Evolutionary conservation across 1,140 invertebrate species (phyloP), one percentile per base, ranked within the genome.

Genomic region (Fopius arisanus): DNA sequence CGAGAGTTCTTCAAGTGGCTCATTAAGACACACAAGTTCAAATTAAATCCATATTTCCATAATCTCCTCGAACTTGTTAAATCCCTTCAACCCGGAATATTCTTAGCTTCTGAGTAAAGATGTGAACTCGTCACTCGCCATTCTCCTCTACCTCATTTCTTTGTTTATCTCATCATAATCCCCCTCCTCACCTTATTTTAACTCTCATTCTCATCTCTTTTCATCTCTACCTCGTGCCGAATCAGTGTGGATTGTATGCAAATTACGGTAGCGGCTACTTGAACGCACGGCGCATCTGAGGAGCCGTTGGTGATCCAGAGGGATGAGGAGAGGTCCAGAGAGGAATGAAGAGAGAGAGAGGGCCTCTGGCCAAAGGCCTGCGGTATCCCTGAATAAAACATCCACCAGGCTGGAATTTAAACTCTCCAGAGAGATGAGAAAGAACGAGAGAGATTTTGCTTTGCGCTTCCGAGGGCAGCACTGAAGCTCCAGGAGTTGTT

Each of bases 351-450:
- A 26, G 54, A 26, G 54, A 14, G 23, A 26, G 54, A 26, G 65
- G n/a, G 65, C 59, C 59, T 37, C 29, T 77, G 78, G 79, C 78
- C 74, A 78, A 79, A 81, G 78, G 82, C 82, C 81, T 80, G 82
- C 79, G 83, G 84, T 86, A 81, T 87, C 83, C 81, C 80, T 86
- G 86, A 86, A 87, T 87, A 86, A 87, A 87, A 87, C 85, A 86
- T 87, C 86, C 82, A 75, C 66, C 78, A 79, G 81, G 23, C 54
- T 59, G 83, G 81, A 87, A 86, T 86, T 86, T 83, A 79, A 81
- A 79, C 74, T 69, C 72, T 73, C 74, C 77, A 80, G 78, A 78
- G 75, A 75, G 73, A 79, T 73, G 68, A 66, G 40, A 69, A 63
- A 16, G 28, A 16, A 40, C 37, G 59, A 54, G 40, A 70, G n/a